Evolutionary conservation across 1,140 invertebrate species (phyloP).

Genomic region (Manduca sexta): DNA sequence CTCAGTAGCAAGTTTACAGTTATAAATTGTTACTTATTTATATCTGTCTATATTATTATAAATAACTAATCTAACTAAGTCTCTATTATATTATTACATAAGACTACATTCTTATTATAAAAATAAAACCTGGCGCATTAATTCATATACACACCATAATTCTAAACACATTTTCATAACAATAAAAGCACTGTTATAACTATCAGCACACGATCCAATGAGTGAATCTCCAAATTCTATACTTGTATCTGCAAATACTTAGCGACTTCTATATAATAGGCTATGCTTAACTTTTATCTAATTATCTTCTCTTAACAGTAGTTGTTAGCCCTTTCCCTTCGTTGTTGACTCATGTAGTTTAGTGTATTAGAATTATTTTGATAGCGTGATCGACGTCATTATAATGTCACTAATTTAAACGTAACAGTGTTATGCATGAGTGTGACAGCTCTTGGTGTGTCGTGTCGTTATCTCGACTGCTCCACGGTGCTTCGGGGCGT

Average conservation of each 20-base stretch:
- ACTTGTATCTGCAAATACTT: conserved; percentile 8
- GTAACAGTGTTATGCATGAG: conserved; percentile 36
- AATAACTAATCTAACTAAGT: too few relatives aligned
- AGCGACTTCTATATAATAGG: conserved; percentile 22
- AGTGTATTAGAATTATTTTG: conserved; percentile 12
- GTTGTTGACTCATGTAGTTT: conserved; percentile 21
- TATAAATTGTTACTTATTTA: too few relatives aligned
- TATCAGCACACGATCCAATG: too few relatives aligned
- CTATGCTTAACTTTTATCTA: conserved; percentile 14
- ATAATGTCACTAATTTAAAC: conserved; percentile 67
- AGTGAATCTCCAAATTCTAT: too few relatives aligned
- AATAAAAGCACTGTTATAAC: too few relatives aligned
- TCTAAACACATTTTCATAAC: too few relatives aligned
- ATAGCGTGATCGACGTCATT: conserved; percentile 45
- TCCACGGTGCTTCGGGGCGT: conserved; percentile 3
- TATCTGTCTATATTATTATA: too few relatives aligned
- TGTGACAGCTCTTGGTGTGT: conserved; percentile 47
- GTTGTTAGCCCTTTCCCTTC: conserved; percentile 2
- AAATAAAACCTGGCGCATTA: too few relatives aligned
- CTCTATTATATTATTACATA: too few relatives aligned
- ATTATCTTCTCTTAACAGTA: conserved; percentile 4
- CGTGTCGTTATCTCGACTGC: conserved; percentile 59
- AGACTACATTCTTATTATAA: too few relatives aligned
- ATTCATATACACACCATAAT: too few relatives aligned
- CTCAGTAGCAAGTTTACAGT: too few relatives aligned